A percentile compares a stretch with the other conserved stretches of the same genome.
Conservation (phyloP, 2,888 invertebrate genomes). For the Diarsia rubi region DNA sequence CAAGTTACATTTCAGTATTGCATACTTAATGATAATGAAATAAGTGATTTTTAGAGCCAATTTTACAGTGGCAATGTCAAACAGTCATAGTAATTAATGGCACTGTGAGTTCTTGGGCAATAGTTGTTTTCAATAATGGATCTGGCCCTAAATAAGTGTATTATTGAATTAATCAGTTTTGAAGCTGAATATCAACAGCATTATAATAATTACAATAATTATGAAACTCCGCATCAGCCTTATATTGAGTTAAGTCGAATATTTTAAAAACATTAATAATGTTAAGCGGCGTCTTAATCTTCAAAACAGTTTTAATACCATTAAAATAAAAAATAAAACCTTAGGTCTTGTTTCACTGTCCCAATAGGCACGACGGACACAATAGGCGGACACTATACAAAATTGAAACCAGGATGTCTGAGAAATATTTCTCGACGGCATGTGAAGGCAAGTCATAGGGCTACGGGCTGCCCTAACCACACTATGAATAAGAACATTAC, state of each 20-base stretch:
- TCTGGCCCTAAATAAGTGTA: not conserved
- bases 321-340: not conserved
- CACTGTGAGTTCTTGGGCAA: not conserved
- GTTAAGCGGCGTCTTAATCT: constrained; percentile 8
- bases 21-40: constrained; percentile 2
- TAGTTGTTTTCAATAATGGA: not conserved
- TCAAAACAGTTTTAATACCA: not conserved
- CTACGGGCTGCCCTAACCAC: too few relatives aligned
- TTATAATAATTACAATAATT: constrained; percentile 15
- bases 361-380: not conserved
- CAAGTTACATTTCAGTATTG: not conserved
- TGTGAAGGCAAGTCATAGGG: too few relatives aligned
- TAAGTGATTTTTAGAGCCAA: not conserved
- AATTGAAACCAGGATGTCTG: too few relatives aligned
- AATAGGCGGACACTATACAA: not conserved
- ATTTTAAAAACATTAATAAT: constrained; percentile 16
- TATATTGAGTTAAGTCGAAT: constrained; percentile 30
- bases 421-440: too few relatives aligned
- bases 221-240: constrained; percentile 39
- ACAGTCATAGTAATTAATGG: not conserved
- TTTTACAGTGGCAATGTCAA: not conserved
- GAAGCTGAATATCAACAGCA: constrained; percentile 6
- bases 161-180: constrained; percentile 15
- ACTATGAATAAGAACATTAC: too few relatives aligned
- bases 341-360: not conserved